Percentiles rank a stretch among this genome's conserved stretches.
These are phyloP conservation scores for Acromyrmex charruanus DNA, from an alignment of 1,140 invertebrate species.

Conservation along the genomic window DNA sequence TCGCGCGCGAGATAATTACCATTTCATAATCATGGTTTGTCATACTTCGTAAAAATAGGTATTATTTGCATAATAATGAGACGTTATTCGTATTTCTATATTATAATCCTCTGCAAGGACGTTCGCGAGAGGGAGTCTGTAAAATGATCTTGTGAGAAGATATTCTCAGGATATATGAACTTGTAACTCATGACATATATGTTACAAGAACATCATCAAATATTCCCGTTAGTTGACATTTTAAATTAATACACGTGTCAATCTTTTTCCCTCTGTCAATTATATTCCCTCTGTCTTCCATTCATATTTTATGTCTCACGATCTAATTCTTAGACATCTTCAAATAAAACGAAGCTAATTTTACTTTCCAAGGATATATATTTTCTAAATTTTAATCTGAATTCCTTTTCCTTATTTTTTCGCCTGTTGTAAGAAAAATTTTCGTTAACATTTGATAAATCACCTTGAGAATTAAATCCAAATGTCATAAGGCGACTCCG, in stretches of 20 bases:
- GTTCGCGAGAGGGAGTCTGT: not conserved
- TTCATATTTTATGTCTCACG: not conserved
- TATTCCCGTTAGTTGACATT: not conserved
- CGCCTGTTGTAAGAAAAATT: not conserved
- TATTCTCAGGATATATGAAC: not conserved
- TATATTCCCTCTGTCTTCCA: not conserved
- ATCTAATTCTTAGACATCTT: conserved; percentile 3
- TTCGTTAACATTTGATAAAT: not conserved
- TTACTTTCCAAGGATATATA: not conserved
- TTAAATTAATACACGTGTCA: not conserved
- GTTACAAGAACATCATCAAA: not conserved
- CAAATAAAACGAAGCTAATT: not conserved
- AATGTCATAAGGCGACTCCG: not conserved
- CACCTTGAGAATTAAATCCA: not conserved
- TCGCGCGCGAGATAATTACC: conserved; percentile 60
- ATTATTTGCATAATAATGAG: conserved; percentile 55
- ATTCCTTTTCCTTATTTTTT: not conserved
- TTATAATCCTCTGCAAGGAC: conserved; percentile 10
- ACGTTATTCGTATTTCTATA: conserved; percentile 43
- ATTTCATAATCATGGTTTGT: conserved; percentile 6
- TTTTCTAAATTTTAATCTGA: conserved; percentile 7
- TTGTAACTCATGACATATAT: not conserved
- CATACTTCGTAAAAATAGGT: conserved; percentile 28
- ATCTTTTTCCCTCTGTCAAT: no score
- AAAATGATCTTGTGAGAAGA: conserved; percentile 25